Evolutionary conservation across 92 coral and sea anemone species (phyloP).

Genomic region (Paramuricea clavata): DNA sequence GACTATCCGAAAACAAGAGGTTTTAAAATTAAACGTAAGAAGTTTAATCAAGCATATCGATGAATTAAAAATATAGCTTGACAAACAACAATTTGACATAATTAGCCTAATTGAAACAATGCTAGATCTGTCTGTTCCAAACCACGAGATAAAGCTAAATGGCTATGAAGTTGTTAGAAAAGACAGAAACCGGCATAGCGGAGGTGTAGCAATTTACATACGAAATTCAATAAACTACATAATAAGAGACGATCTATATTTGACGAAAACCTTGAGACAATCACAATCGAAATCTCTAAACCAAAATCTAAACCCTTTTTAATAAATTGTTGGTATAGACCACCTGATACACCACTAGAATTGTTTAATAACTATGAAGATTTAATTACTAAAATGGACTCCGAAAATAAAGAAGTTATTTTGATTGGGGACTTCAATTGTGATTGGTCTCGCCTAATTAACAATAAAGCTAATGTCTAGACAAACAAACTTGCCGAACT

Average conservation of each 20-base stretch:
- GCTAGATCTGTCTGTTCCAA: conserved; percentile 40
- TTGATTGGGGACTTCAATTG: conserved; percentile 25
- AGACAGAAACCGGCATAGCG: conserved; percentile 58
- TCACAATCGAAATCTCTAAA: conserved; percentile 39
- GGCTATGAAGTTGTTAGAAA: conserved; percentile 41
- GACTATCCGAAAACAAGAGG: conserved; percentile 37
- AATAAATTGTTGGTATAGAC: conserved; percentile 57
- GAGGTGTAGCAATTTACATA: conserved; percentile 45
- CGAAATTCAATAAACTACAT: conserved; percentile 46
- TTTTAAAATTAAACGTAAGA: conserved; percentile 50
- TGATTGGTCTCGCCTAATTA: neutral
- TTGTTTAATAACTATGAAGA: conserved; percentile 36
- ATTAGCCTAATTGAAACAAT: conserved; percentile 50
- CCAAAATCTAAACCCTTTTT: conserved; percentile 43
- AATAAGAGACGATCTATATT: conserved; percentile 54
- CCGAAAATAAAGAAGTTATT: conserved; percentile 46
- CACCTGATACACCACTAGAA: conserved; percentile 48
- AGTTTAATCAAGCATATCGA: conserved; percentile 53
- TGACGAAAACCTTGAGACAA: conserved; percentile 49
- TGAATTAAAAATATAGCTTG: conserved; percentile 51
- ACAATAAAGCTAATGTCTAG: neutral
- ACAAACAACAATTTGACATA: conserved; percentile 44
- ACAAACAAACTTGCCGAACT: conserved; percentile 10
- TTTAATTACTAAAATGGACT: conserved; percentile 51
- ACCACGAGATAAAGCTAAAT: conserved; percentile 29